phyloP scores from a whole-genome alignment of 2,113 vertebrate species.

The Asarcornis scutulata region DNA sequence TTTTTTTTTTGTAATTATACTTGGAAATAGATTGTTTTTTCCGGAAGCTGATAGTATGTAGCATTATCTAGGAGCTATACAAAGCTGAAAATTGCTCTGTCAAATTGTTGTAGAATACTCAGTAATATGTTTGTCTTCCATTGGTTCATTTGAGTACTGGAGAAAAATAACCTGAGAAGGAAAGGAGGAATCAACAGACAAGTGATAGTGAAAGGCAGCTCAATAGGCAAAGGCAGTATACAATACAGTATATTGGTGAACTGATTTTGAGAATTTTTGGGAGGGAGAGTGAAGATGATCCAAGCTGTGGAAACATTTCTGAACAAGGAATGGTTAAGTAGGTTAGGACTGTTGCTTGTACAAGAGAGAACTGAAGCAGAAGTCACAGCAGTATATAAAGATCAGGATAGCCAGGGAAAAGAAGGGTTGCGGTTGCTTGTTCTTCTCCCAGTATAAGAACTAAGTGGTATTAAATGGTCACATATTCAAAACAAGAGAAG shows the following conservation, averaged over 20 bases:
- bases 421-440: not conserved
- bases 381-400: not conserved
- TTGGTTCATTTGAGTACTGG: not conserved
- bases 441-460: not conserved
- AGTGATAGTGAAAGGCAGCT: not conserved
- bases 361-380: not conserved
- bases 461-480: not conserved
- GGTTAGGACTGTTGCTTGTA: not conserved
- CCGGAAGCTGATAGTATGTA: not conserved
- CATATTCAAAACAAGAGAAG: not conserved
- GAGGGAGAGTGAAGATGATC: accelerated
- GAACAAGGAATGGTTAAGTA: not conserved
- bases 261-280: not conserved
- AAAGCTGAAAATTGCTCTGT: slow-evolving; percentile 8
- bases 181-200: not conserved
- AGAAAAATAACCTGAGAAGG: not conserved
- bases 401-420: not conserved
- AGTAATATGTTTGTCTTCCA: not conserved
- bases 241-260: not conserved
- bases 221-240: too few relatives aligned
- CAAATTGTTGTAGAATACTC: not conserved
- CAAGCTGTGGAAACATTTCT: not conserved
- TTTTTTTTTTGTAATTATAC: not conserved
- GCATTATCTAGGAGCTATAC: not conserved
- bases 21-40: not conserved